Conservation (phyloP, 2,797 vertebrate species). For the Adelosebastes latens region DNA sequence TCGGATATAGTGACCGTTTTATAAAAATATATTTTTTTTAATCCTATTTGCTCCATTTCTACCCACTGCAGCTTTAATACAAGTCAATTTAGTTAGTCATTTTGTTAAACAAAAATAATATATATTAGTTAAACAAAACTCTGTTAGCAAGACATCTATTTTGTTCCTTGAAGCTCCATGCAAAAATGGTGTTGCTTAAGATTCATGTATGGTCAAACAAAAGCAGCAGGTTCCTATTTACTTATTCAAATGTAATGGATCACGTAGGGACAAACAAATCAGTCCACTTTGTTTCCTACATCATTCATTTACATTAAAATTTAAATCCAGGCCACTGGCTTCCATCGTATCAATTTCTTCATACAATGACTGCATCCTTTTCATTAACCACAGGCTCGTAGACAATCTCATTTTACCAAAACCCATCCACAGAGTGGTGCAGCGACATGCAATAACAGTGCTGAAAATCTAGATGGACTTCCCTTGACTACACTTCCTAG, state of each 20-base stretch:
- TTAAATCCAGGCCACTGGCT: conserved; percentile 66
- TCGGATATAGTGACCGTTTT: too few species aligned
- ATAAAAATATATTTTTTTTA: too few species aligned
- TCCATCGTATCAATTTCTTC: conserved; percentile 68
- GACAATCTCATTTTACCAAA: conserved; percentile 36
- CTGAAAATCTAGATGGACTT: background rate
- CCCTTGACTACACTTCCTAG: background rate
- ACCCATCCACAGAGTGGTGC: background rate
- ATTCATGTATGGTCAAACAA: conserved; percentile 11
- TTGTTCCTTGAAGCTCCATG: background rate
- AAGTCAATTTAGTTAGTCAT: background rate
- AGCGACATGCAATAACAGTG: background rate
- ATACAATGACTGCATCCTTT: conserved; percentile 59
- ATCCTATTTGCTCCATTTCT: too few species aligned
- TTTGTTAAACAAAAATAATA: background rate
- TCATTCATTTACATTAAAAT: conserved; percentile 83
- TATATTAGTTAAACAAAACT: background rate
- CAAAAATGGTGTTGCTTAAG: conserved; percentile 22
- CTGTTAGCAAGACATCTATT: background rate
- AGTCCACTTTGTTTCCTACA: conserved; percentile 82
- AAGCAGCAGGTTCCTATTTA: conserved; percentile 62
- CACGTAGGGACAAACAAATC: conserved; percentile 75
- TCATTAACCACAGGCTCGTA: conserved; percentile 49
- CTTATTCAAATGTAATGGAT: conserved; percentile 74
- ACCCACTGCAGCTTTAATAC: too few species aligned